Conservation (phyloP, 2,113 vertebrate species). For the Ophthalmolycus amberensis region DNA sequence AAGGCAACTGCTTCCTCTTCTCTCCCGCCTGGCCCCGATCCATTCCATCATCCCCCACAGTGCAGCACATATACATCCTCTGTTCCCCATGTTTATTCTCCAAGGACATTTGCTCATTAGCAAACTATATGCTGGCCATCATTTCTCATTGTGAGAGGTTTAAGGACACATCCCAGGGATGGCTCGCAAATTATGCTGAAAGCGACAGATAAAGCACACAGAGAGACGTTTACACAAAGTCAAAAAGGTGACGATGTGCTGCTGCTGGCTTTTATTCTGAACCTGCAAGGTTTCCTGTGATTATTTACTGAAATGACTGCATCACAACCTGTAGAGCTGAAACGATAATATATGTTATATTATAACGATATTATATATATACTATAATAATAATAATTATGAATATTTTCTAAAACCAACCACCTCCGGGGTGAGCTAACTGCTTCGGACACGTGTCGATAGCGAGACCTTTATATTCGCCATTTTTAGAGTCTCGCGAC, state of each 20-base stretch:
- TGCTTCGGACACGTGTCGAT: too few species aligned
- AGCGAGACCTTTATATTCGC: too few species aligned
- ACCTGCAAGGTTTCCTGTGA: neutral
- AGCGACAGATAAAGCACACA: constrained; percentile 32
- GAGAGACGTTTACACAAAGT: constrained; percentile 9
- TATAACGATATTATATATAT: neutral
- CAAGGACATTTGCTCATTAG: constrained; percentile 76
- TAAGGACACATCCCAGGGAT: constrained; percentile 50
- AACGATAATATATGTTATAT: neutral
- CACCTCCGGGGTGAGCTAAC: too few species aligned
- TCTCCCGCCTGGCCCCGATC: constrained; percentile 77
- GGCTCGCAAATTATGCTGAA: constrained; percentile 31
- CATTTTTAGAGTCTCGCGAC: too few species aligned
- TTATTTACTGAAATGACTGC: constrained; percentile 4
- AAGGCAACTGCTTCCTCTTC: constrained; percentile 77
- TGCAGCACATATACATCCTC: constrained; percentile 74
- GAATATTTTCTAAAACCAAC: neutral
- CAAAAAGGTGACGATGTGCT: constrained; percentile 12
- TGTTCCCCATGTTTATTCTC: constrained; percentile 69
- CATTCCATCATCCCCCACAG: constrained; percentile 79
- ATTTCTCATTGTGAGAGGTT: constrained; percentile 66
- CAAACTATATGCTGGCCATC: constrained; percentile 69
- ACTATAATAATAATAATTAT: neutral
- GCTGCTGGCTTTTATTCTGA: constrained; percentile 19
- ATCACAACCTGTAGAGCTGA: neutral